Base-by-base conservation (phyloP, 2,797 vertebrate genomes). In the Amblyraja radiata region DNA sequence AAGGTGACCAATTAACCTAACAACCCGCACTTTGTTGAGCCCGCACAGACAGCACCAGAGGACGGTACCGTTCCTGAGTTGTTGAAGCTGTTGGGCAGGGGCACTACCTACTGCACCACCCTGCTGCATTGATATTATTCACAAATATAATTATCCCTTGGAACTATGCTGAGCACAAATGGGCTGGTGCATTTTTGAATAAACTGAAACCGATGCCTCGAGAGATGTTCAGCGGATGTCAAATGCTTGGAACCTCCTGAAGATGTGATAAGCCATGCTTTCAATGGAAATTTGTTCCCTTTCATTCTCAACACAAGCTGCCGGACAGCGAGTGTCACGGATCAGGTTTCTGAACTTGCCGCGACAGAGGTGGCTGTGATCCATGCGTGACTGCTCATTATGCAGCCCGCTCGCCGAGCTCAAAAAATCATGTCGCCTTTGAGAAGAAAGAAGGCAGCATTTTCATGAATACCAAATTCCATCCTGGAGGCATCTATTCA, bases 401-500 rank as follows among this genome's bases (percentile, higher is more conserved):
- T 65, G 61, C 84, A 61, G 61, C 81, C 81, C 28, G 11, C 21
- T 23, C 25, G 1, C 46, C 8, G 61, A 65, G 14, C 5, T 32
- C 14, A 32, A 18, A 61, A 86, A 84, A 63, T 86, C 58, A 14
- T 65, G 58, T 88, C 0, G 13, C 2, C 58, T 88, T 25, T 61
- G 83, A 18, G 83, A 86, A 16, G 84, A 65, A 36, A 68, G n/a
- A 32, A 65, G n/a, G 61, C 28, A 68, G 28, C 84, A 68, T 36
- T 88, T 88, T 32, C 61, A 65, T 88, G 58, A 88, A 88, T 88
- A 65, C 6, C n/a, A 88, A 68, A 36, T 68, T 68, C 16, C 63
- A 8, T 88, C 84, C 84, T 88, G 61, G 58, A 86, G 63, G 84
- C 84, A 68, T 88, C 63, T 36, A 88, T 65, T 88, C 63, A 21